Base-by-base conservation (phyloP, 2,113 vertebrate genomes). In the Silurus glanis region DNA sequence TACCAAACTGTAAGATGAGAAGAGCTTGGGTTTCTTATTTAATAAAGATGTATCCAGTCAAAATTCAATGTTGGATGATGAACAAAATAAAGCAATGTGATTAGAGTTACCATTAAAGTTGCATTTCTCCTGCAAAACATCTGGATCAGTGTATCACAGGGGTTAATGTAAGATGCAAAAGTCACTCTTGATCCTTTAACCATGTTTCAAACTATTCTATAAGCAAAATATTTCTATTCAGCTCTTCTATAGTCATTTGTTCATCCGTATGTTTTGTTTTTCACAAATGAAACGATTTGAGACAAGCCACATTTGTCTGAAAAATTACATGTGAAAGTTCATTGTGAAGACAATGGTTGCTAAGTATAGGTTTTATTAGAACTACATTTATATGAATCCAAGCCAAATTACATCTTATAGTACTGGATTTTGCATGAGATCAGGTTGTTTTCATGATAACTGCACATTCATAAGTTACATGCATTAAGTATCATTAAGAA, bases 71-170 rank as follows among this genome's bases (percentile, higher is more conserved):
- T 92, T 90, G 90, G 90, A 87, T 85, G 69, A 87, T 78, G 88
- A 47, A 94, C 93, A 92, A 87, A 78, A 55, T 53, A 61, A 82
- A 89, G 86, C 47, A 64, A 89, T 85, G 82, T 89, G 91, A 93
- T 94, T 93, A 90, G 88, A 92, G 84, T 84, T 85, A 72, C 76
- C 75, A 51, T 53, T 85, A 23, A 67, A 64, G 72, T 13, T 69
- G 53, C 0, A 9, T 28, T 83, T 62, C 17, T 51, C 14, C 67
- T 69, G 80, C 67, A 80, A 55, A 62, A 59, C 55, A 74, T 64
- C 47, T 74, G 62, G 66, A 78, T 25, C 66, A 56, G 51, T 37
- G 62, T 17, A 69, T 49, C 9, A 21, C 19, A 49, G 49, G 84
- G 75, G 59, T 28, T 79, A 85, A 78, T 78, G 76, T 64, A 79